phyloP scores from a whole-genome alignment of 1,140 invertebrate genomes.

The Eciton burchellii region DNA sequence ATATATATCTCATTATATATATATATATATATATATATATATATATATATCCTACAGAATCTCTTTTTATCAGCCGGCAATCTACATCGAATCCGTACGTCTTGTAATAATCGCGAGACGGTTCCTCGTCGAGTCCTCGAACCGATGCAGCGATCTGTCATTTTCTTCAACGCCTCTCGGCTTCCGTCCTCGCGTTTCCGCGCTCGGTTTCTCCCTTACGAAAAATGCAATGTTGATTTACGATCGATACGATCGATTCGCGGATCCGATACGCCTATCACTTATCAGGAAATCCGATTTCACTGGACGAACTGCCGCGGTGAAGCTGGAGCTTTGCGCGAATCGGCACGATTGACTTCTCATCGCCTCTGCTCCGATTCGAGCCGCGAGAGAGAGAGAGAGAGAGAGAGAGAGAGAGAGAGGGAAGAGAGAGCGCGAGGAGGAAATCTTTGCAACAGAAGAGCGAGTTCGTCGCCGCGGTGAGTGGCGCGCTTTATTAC shows the following conservation, averaged over 20 bases:
- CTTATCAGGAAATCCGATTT: conserved; percentile 29
- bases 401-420: conserved; percentile 77
- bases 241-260: not conserved
- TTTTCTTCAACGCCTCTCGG: too few species aligned
- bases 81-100: too few species aligned
- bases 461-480: conserved; percentile 69
- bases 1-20: too few species aligned
- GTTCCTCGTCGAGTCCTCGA: too few species aligned
- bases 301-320: conserved; percentile 27
- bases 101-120: too few species aligned
- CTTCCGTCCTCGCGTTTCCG: not conserved
- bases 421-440: conserved; percentile 75
- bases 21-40: too few species aligned
- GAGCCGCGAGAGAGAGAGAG: conserved; percentile 74
- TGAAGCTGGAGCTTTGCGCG: not conserved
- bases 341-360: conserved; percentile 70
- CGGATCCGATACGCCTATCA: not conserved
- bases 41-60: too few species aligned
- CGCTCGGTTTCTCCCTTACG: not conserved
- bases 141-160: too few species aligned
- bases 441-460: conserved; percentile 78
- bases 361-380: conserved; percentile 75
- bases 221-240: conserved; percentile 11
- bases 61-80: too few species aligned
- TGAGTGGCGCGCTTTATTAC: conserved; percentile 75